Percentiles rank a stretch among this genome's conserved stretches.
phyloP scores from a whole-genome alignment of 2,113 vertebrate genomes.

The Cryptomyrus ogoouensis region DNA sequence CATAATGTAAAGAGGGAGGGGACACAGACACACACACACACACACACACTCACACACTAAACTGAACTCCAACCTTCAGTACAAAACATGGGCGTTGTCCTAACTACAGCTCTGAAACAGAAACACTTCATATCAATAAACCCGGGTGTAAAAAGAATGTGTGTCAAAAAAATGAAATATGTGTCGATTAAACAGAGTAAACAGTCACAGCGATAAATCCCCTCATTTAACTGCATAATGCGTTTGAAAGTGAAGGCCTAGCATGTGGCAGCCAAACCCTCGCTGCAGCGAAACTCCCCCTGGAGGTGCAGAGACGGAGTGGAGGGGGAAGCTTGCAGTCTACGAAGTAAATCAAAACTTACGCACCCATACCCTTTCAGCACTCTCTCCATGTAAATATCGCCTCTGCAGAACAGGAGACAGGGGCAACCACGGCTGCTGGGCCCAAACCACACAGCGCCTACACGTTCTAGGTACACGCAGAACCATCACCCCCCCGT shows the following conservation, averaged over 20 bases:
- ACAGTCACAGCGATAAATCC: background rate
- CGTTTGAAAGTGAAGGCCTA: background rate
- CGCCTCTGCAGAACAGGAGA: background rate
- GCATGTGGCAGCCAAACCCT: background rate
- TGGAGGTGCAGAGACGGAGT: background rate
- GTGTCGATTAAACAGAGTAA: background rate
- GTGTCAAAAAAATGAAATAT: background rate
- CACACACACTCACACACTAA: background rate
- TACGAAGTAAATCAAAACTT: background rate
- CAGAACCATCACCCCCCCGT: background rate
- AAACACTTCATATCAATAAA: background rate
- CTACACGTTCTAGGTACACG: background rate
- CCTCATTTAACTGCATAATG: background rate
- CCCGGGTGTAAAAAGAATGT: background rate
- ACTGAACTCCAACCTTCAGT: background rate
- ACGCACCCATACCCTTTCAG: background rate
- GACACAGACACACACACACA: background rate
- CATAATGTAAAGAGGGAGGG: background rate
- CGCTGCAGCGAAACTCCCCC: background rate
- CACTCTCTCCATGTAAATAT: background rate
- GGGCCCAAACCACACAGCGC: background rate
- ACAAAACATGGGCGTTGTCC: background rate
- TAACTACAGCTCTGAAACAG: background rate
- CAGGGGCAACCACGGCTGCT: background rate
- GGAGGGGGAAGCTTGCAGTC: background rate